A percentile compares a stretch with the other conserved stretches of the same genome.
Evolutionary conservation across 2,888 invertebrate genomes (phyloP).

Genomic region (Osedax frankpressi): DNA sequence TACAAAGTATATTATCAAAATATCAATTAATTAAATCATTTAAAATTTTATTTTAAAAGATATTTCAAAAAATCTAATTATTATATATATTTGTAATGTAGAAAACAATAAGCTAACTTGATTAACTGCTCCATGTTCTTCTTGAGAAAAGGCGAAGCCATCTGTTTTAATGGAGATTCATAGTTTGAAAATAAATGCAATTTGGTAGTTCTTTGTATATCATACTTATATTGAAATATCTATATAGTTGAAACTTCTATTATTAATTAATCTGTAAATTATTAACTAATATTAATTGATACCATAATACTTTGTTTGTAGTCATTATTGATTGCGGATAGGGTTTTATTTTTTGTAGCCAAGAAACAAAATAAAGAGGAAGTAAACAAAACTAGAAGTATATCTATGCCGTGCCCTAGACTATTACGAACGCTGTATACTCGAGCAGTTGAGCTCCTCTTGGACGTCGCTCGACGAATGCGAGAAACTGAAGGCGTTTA

Average conservation of each 20-base stretch:
- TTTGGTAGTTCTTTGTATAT: too few relatives aligned
- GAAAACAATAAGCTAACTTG: not conserved
- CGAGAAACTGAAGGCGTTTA: not conserved
- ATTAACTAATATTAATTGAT: too few relatives aligned
- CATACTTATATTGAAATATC: too few relatives aligned
- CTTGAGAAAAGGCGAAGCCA: conserved; percentile 8
- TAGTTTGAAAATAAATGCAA: too few relatives aligned
- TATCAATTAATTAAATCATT: not conserved
- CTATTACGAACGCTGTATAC: not conserved
- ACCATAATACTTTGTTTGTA: too few relatives aligned
- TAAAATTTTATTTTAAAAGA: not conserved
- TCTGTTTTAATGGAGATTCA: not conserved
- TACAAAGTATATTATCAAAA: too few relatives aligned
- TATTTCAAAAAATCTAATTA: not conserved
- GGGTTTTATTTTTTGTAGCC: too few relatives aligned
- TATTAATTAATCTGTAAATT: too few relatives aligned
- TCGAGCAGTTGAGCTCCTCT: not conserved
- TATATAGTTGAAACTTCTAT: too few relatives aligned
- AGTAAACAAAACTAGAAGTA: too few relatives aligned
- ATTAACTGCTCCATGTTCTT: conserved; percentile 13
- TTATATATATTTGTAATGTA: not conserved
- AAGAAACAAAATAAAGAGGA: too few relatives aligned
- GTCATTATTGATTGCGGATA: too few relatives aligned
- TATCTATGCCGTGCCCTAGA: not conserved
- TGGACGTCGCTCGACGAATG: not conserved